phyloP scores from a whole-genome alignment of 2,888 invertebrate species.

The Diarsia mendica region DNA sequence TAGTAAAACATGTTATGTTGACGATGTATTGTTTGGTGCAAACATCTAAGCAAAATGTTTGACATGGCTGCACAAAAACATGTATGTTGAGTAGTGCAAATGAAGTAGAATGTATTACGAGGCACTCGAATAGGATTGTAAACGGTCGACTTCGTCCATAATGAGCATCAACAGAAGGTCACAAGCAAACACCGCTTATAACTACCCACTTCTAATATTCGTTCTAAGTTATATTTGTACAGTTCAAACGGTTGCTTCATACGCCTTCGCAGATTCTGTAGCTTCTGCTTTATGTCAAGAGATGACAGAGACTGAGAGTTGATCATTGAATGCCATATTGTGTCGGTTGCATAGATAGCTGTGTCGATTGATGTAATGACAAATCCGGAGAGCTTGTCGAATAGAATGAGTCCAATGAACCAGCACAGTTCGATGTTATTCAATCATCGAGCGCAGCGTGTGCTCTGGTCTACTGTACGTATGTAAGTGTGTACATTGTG shows the following conservation, averaged over 20 bases:
- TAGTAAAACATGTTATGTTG: slow-evolving; percentile 46
- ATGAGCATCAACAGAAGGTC: slow-evolving; percentile 56
- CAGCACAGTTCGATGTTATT: slow-evolving; percentile 71
- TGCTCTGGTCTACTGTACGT: slow-evolving; percentile 58
- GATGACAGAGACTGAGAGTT: slow-evolving; percentile 37
- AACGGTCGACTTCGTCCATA: slow-evolving; percentile 49
- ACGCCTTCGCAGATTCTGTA: slow-evolving; percentile 34
- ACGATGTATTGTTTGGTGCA: slow-evolving; percentile 34
- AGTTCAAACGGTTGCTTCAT: slow-evolving; percentile 33
- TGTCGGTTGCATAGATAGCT: slow-evolving; percentile 31
- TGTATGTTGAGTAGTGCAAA: slow-evolving; percentile 32
- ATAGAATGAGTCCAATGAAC: slow-evolving; percentile 80
- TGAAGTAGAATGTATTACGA: slow-evolving; percentile 44
- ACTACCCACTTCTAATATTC: slow-evolving; percentile 51
- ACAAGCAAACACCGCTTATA: slow-evolving; percentile 52
- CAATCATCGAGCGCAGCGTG: slow-evolving; percentile 70
- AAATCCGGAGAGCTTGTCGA: slow-evolving; percentile 55
- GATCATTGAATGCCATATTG: slow-evolving; percentile 23
- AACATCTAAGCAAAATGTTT: slow-evolving; percentile 45
- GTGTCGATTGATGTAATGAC: slow-evolving; percentile 46
- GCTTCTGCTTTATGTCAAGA: slow-evolving; percentile 23
- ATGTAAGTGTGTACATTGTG: slow-evolving; percentile 65
- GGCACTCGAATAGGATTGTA: slow-evolving; percentile 39
- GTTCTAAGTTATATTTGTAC: slow-evolving; percentile 45
- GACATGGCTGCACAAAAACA: slow-evolving; percentile 33